Evolutionary conservation across 1,140 invertebrate species (phyloP).

Genomic region (Bombus sylvicola): DNA sequence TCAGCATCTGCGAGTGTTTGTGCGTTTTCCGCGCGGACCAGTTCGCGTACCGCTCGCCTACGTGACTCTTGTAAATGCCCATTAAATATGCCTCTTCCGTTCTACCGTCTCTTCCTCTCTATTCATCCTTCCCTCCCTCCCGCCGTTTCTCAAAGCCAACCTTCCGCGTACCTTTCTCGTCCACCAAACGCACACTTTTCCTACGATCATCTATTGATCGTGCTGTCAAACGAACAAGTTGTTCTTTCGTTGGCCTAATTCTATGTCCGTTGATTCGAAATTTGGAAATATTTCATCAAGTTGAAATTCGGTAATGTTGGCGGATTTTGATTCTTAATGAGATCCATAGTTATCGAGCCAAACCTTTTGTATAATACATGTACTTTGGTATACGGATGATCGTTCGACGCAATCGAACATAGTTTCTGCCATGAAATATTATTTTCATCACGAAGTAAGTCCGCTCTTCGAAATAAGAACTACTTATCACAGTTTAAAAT

Average conservation of each 20-base stretch:
- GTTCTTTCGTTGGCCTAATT: neutral
- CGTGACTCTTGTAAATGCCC: constrained; percentile 59
- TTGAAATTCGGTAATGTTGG: too few species aligned
- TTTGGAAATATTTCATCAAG: too few species aligned
- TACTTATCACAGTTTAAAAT: too few species aligned
- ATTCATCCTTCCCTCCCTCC: neutral
- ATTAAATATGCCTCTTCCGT: constrained; percentile 69
- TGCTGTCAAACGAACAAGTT: constrained; percentile 17
- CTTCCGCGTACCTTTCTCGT: neutral
- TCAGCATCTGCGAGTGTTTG: constrained; percentile 30
- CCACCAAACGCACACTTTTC: neutral
- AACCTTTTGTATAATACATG: too few species aligned
- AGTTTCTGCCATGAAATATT: too few species aligned
- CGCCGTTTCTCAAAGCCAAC: neutral
- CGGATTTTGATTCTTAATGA: too few species aligned
- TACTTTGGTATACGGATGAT: too few species aligned
- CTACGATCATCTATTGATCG: constrained; percentile 21
- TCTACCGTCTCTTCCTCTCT: neutral
- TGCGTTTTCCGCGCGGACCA: constrained; percentile 33
- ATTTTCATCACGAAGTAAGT: too few species aligned
- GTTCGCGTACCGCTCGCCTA: constrained; percentile 16
- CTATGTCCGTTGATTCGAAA: neutral
- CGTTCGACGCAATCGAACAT: too few species aligned
- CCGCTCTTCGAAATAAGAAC: too few species aligned
- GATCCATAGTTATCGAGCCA: too few species aligned